Evolutionary conservation across 2,888 invertebrate genomes (phyloP), one percentile per base, ranked within the genome.

Genomic region (Electrophaes corylata): DNA sequence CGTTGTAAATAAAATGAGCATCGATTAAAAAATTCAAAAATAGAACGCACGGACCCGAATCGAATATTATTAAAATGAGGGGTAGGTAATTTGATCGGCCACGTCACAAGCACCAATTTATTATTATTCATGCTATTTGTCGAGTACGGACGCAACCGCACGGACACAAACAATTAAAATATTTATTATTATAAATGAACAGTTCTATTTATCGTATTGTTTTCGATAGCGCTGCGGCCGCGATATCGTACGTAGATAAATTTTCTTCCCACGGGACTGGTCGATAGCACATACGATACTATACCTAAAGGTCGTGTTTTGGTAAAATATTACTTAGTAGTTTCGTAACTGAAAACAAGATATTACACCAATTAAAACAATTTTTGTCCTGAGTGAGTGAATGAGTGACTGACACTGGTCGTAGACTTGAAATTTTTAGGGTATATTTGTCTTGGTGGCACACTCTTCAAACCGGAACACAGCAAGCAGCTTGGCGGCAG

Each of bases 241-340:
- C 79, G 76, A 77, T 86, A 83, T 81, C 77, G 60, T 64, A 66
- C 48, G 67, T 70, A 72, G 88, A 88, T 88, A 88, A 79, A 64
- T 59, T 78, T 84, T 84, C 86, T 88, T 89, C 88, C 88, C 89
- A 89, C 88, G 88, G 87, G 84, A 85, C 78, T 71, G 65, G 35
- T 57, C 67, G 75, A 72, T 78, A 76, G 54, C 46, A 37, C 61
- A 37, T 16, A 29, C 4, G 29, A 10, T 8, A 14, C 2, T 35
- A 47, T 62, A 58, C 57, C 57, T 65, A 66, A 52, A 64, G 62
- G 54, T 62, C 60, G 43, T 54, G n/a, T 19, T 51, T 40, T 40
- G 31, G 19, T 19, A 50, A 37, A 20, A 19, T 44, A 19, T 29
- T 6, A 23, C n/a, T 19, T 16, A 10, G 18, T 1, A 39, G 18